Conservation (phyloP, 2,888 invertebrate species). For the Unio pictorum region DNA sequence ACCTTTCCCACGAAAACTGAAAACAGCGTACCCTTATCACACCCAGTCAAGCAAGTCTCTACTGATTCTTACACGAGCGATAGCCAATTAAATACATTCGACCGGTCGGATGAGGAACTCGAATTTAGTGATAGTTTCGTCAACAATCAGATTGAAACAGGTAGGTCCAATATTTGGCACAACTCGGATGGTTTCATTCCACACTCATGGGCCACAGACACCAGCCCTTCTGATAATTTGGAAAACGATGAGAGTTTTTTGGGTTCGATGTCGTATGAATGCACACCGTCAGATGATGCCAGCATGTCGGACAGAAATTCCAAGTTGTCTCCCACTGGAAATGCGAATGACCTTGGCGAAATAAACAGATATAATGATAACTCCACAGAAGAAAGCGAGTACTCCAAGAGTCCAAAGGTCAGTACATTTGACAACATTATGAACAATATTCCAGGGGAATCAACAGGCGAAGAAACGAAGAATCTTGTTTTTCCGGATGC, state of each 20-base stretch:
- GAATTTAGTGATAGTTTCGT: constrained; percentile 57
- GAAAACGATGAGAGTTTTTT: constrained; percentile 50
- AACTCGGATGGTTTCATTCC: constrained; percentile 37
- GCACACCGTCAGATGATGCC: constrained; percentile 48
- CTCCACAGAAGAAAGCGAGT: constrained; percentile 2
- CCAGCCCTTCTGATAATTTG: constrained; percentile 61
- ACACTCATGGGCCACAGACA: constrained; percentile 55
- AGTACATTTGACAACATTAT: constrained; percentile 22
- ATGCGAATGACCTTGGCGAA: constrained; percentile 1
- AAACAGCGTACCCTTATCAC: too few relatives aligned
- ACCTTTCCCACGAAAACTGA: neutral
- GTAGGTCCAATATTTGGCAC: constrained; percentile 48
- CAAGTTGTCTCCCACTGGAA: too few relatives aligned
- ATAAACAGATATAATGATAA: constrained; percentile 10
- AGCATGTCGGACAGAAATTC: neutral
- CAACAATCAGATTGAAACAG: constrained; percentile 34
- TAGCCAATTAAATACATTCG: constrained; percentile 44
- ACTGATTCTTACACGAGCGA: constrained; percentile 37
- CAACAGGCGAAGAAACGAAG: constrained; percentile 15
- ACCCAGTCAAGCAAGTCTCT: constrained; percentile 27
- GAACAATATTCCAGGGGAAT: constrained; percentile 21
- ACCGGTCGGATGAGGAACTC: constrained; percentile 54
- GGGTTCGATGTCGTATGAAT: constrained; percentile 49
- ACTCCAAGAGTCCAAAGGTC: constrained; percentile 6
- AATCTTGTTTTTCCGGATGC: constrained; percentile 20